Evolutionary conservation across 2,888 invertebrate species (phyloP).

Genomic region (Dryomyza anilis): DNA sequence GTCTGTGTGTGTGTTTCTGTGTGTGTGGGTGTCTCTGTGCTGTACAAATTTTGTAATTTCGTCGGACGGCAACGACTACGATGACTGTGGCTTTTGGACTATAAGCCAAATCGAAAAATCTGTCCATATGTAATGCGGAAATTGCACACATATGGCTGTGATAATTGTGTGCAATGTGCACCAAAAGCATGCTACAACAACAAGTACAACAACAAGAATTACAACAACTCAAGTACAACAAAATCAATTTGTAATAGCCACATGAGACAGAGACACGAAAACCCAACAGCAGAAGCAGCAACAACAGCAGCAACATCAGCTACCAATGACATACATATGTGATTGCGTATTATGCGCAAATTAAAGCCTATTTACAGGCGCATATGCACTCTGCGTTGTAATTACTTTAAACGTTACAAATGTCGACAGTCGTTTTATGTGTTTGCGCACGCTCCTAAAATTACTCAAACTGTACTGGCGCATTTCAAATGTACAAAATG

Average conservation of each 20-base stretch:
- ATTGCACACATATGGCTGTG: slow-evolving; percentile 23
- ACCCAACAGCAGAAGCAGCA: too few species aligned
- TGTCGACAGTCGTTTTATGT: neutral
- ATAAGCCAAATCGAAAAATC: slow-evolving; percentile 25
- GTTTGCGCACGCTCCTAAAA: too few species aligned
- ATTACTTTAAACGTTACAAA: neutral
- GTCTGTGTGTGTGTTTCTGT: too few species aligned
- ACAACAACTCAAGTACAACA: slow-evolving; percentile 48
- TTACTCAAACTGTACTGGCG: too few species aligned
- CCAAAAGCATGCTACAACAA: slow-evolving; percentile 12
- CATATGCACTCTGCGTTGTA: neutral
- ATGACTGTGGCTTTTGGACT: slow-evolving; percentile 3
- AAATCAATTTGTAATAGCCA: slow-evolving; percentile 54
- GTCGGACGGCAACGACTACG: neutral
- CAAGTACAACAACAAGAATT: slow-evolving; percentile 7
- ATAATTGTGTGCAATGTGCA: slow-evolving; percentile 26
- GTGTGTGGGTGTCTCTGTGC: neutral
- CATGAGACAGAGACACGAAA: slow-evolving; percentile 43
- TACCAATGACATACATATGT: neutral
- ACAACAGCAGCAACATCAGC: too few species aligned
- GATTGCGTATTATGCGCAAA: slow-evolving; percentile 10
- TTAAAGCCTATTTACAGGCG: slow-evolving; percentile 11
- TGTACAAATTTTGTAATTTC: slow-evolving; percentile 12
- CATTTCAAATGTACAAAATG: too few species aligned
- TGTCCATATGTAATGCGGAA: slow-evolving; percentile 20